Evolutionary conservation across 2,888 invertebrate genomes (phyloP).

Genomic region (Trichogramma dendrolimi): DNA sequence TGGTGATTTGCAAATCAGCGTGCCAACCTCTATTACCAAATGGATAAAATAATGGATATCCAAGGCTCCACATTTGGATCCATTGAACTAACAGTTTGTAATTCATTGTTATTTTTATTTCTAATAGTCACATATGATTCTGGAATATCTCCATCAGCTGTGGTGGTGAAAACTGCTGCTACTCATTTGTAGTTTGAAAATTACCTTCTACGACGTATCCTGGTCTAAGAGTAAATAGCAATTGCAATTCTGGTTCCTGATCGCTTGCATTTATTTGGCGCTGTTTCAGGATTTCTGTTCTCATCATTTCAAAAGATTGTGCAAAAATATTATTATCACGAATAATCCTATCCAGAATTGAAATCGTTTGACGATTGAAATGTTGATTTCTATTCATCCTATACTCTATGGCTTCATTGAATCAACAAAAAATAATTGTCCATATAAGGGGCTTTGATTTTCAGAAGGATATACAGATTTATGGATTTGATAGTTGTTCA

Average conservation of each 20-base stretch:
- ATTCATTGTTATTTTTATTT: constrained; percentile 24
- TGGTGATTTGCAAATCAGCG: constrained; percentile 2
- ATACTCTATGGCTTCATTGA: constrained; percentile 21
- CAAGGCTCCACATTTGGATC: constrained; percentile 29
- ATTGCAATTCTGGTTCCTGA: constrained; percentile 6
- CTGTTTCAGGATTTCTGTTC: too few relatives aligned
- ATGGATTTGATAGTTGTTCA: too few relatives aligned
- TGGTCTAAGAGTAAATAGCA: constrained; percentile 3
- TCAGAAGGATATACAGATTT: constrained; percentile 1
- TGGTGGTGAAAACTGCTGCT: constrained; percentile 28
- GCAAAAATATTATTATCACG: too few relatives aligned
- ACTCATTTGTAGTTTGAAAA: constrained; percentile 32
- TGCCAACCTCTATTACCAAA: constrained; percentile 25
- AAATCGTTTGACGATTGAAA: too few relatives aligned
- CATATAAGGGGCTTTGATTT: constrained; percentile 2
- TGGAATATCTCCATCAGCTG: constrained; percentile 31
- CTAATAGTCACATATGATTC: constrained; percentile 26
- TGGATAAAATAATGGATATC: constrained; percentile 29
- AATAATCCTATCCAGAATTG: too few relatives aligned
- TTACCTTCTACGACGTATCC: constrained; percentile 18
- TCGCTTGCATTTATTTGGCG: too few relatives aligned
- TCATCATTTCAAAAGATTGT: too few relatives aligned
- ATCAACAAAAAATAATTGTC: constrained; percentile 18
- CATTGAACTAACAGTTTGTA: too few relatives aligned
- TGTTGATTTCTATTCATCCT: too few relatives aligned